Evolutionary conservation across 1,140 invertebrate species (phyloP).

Genomic region (Drosophila ficusphila): DNA sequence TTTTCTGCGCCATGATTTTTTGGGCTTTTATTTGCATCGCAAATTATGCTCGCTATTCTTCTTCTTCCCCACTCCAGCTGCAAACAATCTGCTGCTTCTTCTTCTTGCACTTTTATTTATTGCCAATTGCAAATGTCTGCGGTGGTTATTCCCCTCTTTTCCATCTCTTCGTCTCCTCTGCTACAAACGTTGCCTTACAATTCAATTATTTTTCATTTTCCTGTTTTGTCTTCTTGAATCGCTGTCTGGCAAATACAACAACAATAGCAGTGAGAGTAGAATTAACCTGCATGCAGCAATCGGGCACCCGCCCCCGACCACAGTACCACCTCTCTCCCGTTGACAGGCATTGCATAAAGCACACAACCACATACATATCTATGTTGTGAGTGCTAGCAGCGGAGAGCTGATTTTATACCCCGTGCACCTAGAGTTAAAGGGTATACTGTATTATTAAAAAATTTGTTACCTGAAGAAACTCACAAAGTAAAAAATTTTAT

Average conservation of each 20-base stretch:
- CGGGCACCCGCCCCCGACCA: constrained; percentile 49
- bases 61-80: constrained; percentile 40
- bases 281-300: constrained; percentile 68
- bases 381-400: background rate
- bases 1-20: constrained; percentile 65
- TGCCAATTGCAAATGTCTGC: constrained; percentile 71
- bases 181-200: constrained; percentile 69
- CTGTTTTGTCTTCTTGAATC: constrained; percentile 74
- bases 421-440: too few relatives aligned
- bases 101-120: constrained; percentile 58
- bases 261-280: constrained; percentile 40
- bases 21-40: constrained; percentile 70
- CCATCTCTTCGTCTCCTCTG: constrained; percentile 6
- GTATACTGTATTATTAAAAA: too few relatives aligned
- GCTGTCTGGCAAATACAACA: constrained; percentile 50
- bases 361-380: constrained; percentile 25
- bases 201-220: constrained; percentile 81
- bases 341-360: constrained; percentile 66
- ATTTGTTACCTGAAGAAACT: too few relatives aligned
- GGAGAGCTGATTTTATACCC: too few relatives aligned
- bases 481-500: too few relatives aligned
- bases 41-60: constrained; percentile 57
- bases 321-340: background rate
- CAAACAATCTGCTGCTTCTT: constrained; percentile 48
- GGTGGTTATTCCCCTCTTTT: constrained; percentile 41